Conservation (phyloP, 2,888 invertebrate species). For the Chymomyza amoena region DNA sequence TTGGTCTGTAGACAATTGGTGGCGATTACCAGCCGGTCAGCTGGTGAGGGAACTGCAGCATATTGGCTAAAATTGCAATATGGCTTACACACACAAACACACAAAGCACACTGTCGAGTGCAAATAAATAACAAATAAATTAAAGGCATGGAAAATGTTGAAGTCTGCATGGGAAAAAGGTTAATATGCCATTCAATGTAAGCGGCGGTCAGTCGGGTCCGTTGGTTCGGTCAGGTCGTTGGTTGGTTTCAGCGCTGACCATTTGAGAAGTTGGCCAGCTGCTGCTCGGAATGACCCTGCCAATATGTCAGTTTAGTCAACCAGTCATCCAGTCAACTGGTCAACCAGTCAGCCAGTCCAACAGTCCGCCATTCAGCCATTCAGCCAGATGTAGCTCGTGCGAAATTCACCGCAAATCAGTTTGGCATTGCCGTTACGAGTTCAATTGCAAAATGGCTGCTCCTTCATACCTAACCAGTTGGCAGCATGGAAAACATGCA, state of each 20-base stretch:
- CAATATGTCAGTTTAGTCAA: conserved; percentile 38
- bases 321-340: not conserved
- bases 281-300: conserved; percentile 11
- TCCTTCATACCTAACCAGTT: not conserved
- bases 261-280: not conserved
- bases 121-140: conserved; percentile 26
- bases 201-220: not conserved
- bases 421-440: conserved; percentile 27
- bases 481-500: too few relatives aligned
- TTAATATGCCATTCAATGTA: conserved; percentile 9
- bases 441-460: not conserved
- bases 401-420: conserved; percentile 53
- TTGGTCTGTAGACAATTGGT: too few relatives aligned
- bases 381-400: not conserved
- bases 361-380: not conserved
- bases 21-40: too few relatives aligned
- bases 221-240: not conserved
- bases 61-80: too few relatives aligned
- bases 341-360: not conserved
- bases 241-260: not conserved
- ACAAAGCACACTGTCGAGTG: not conserved
- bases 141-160: conserved; percentile 9
- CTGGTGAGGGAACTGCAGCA: too few relatives aligned
- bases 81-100: not conserved
- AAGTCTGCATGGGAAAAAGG: conserved; percentile 1